Conservation (phyloP, 2,888 invertebrate species). For the Lasioglossum calceatum region DNA sequence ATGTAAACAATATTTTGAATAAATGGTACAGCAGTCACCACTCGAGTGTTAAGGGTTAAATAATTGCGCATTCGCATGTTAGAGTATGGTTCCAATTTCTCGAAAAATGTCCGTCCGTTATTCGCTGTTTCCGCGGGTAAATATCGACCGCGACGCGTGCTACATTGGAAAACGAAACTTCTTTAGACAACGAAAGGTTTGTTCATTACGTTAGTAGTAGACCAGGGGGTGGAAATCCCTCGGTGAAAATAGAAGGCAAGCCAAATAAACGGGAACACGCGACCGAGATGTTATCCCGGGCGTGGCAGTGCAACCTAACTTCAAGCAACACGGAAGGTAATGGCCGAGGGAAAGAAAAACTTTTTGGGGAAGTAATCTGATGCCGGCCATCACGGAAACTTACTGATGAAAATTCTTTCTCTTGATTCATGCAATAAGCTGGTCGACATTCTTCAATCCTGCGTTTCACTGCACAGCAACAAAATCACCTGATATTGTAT, state of each 20-base stretch:
- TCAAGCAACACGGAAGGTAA: conserved; percentile 56
- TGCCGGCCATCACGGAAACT: conserved; percentile 28
- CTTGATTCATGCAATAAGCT: not conserved
- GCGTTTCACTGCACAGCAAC: not conserved
- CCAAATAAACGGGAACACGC: conserved; percentile 74
- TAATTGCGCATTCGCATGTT: not conserved
- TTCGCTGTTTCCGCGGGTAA: not conserved
- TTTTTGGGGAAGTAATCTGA: conserved; percentile 45
- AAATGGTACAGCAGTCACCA: too few relatives aligned
- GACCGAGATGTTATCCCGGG: conserved; percentile 71
- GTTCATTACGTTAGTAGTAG: conserved; percentile 43
- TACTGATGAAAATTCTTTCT: conserved; percentile 27
- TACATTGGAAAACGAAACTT: conserved; percentile 20
- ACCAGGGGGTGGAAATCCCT: conserved; percentile 44
- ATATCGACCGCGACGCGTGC: not conserved
- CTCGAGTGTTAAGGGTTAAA: too few relatives aligned
- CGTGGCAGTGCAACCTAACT: conserved; percentile 49
- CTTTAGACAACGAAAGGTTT: conserved; percentile 29
- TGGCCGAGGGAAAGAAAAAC: conserved; percentile 24
- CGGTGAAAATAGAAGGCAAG: conserved; percentile 66
- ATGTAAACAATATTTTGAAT: too few relatives aligned
- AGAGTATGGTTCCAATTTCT: not conserved
- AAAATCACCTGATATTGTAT: not conserved
- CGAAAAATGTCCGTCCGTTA: not conserved
- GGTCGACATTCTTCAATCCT: not conserved